phyloP scores from a whole-genome alignment of 2,797 vertebrate genomes.

The Muscicapa comitata region DNA sequence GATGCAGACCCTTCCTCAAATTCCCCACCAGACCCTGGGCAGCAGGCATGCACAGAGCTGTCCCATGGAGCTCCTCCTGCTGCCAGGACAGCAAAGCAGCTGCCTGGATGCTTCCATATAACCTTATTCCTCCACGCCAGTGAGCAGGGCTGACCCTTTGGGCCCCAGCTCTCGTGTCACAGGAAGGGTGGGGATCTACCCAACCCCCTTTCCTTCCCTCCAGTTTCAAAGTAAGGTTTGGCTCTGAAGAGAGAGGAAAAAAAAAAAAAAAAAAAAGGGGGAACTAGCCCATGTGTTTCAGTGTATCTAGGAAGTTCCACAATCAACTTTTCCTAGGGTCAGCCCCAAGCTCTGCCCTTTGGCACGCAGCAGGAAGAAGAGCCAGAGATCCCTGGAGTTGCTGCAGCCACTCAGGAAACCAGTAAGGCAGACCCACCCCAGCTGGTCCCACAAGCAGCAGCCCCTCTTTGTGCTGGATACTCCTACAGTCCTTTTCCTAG shows the following conservation, averaged over 20 bases:
- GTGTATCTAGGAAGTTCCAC: neutral
- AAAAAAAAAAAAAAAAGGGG: neutral
- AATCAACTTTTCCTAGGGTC: neutral
- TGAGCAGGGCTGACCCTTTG: neutral
- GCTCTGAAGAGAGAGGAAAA: neutral
- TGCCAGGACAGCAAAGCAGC: neutral
- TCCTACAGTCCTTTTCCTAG: neutral
- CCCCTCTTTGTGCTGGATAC: neutral
- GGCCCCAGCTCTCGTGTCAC: neutral
- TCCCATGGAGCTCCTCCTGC: neutral
- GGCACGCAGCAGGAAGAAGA: neutral
- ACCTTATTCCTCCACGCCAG: neutral
- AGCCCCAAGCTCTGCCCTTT: neutral
- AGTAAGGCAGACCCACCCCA: neutral
- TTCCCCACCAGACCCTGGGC: neutral
- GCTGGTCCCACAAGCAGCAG: neutral
- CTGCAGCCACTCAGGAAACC: neutral
- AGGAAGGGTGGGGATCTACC: slow-evolving; percentile 29
- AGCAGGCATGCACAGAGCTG: neutral
- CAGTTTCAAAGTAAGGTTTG: neutral
- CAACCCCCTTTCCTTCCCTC: slow-evolving; percentile 3
- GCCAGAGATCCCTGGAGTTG: neutral
- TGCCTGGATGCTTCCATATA: neutral
- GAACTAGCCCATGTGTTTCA: neutral
- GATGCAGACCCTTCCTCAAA: neutral